A percentile compares a stretch with the other conserved stretches of the same genome.
phyloP scores from a whole-genome alignment of 2,113 vertebrate species.

The Zootoca vivipara region DNA sequence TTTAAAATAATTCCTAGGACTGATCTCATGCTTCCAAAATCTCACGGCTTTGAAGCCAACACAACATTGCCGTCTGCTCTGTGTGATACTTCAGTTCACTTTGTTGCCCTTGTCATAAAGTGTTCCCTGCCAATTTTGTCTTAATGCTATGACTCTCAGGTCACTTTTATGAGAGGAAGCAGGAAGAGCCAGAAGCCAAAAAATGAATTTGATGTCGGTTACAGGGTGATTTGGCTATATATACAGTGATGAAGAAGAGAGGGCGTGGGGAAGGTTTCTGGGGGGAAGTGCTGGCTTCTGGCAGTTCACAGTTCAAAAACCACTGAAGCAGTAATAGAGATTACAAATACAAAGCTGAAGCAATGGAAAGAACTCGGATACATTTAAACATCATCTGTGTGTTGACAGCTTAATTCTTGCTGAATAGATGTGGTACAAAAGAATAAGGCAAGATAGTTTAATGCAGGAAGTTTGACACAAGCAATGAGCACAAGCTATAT shows the following conservation, averaged over 20 bases:
- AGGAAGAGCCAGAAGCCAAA: background rate
- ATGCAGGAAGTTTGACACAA: background rate
- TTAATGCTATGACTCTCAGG: background rate
- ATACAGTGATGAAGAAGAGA: background rate
- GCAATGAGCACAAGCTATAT: background rate
- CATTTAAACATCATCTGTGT: background rate
- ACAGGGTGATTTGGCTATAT: background rate
- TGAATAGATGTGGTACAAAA: conserved; percentile 1
- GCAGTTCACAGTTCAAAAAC: background rate
- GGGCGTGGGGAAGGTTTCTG: background rate
- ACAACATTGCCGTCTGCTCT: background rate
- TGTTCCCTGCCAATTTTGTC: background rate
- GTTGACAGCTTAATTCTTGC: background rate
- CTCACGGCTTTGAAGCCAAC: background rate
- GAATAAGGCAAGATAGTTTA: background rate
- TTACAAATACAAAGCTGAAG: background rate
- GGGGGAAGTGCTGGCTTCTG: background rate
- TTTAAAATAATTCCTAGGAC: background rate
- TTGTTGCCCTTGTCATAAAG: background rate
- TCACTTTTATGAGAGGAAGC: background rate
- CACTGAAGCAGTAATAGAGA: background rate
- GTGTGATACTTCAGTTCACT: background rate
- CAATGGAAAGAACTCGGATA: background rate
- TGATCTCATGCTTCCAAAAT: background rate
- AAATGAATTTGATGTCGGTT: background rate